A percentile compares a stretch with the other conserved stretches of the same genome.
phyloP scores from a whole-genome alignment of 2,888 invertebrate genomes.

The Drosophila parthenogenetica region DNA sequence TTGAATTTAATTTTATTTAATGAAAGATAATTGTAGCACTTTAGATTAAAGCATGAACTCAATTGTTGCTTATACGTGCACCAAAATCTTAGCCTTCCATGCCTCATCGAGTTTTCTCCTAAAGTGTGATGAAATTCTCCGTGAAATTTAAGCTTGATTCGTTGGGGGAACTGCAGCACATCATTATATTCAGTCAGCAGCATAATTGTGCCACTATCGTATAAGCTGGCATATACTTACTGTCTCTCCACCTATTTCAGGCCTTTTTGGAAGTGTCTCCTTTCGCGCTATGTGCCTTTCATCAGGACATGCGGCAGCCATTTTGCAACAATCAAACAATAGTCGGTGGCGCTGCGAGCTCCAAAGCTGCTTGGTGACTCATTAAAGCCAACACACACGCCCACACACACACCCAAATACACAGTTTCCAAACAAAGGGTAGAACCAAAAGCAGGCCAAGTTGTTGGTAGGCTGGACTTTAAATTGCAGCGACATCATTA shows the following conservation, averaged over 20 bases:
- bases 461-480: constrained; percentile 40
- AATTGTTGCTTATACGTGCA: neutral
- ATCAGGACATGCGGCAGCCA: constrained; percentile 19
- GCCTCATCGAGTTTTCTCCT: neutral
- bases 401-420: constrained; percentile 6
- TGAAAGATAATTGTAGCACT: neutral
- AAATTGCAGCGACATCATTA: constrained; percentile 64
- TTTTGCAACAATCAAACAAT: constrained; percentile 53
- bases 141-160: constrained; percentile 7
- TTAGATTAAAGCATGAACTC: too few relatives aligned
- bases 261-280: neutral
- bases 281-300: constrained; percentile 5
- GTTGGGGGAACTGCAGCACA: neutral
- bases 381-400: constrained; percentile 35
- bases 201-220: constrained; percentile 12
- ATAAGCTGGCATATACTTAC: neutral
- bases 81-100: too few relatives aligned
- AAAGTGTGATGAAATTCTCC: neutral
- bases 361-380: constrained; percentile 33
- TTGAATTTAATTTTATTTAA: neutral
- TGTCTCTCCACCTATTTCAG: neutral
- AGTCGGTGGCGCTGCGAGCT: constrained; percentile 13
- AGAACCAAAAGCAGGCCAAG: constrained; percentile 25
- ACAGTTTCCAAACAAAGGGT: neutral
- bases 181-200: constrained; percentile 18